Conservation (phyloP, 2,888 invertebrate genomes). For the Netelia fuscicornis region DNA sequence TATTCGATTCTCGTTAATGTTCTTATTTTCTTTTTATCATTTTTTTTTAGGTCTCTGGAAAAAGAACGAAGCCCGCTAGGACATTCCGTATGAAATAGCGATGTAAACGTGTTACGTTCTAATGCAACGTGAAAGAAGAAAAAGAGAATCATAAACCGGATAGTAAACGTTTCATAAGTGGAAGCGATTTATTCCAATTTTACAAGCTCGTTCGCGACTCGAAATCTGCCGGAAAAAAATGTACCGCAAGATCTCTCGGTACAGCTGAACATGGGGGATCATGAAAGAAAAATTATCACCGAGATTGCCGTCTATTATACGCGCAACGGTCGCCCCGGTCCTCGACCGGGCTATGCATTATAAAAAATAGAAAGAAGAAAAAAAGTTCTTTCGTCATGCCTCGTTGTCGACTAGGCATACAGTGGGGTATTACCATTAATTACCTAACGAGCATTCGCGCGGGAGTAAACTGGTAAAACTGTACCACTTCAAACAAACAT, state of each 20-base stretch:
- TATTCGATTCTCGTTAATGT: background rate
- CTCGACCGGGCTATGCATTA: background rate
- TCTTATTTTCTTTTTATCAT: background rate
- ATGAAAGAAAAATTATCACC: slow-evolving; percentile 17
- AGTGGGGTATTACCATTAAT: slow-evolving; percentile 62
- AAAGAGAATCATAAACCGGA: background rate
- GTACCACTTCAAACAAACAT: slow-evolving; percentile 35
- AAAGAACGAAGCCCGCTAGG: background rate
- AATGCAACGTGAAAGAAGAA: background rate
- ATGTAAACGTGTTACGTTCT: no score
- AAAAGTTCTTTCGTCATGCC: slow-evolving; percentile 58
- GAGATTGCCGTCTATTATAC: background rate
- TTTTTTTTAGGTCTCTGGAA: background rate
- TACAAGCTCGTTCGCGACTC: background rate
- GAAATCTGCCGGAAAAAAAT: background rate
- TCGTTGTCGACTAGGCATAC: slow-evolving; percentile 55
- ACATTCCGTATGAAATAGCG: no score
- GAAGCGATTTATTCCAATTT: background rate
- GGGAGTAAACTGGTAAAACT: slow-evolving; percentile 60
- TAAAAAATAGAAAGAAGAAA: slow-evolving; percentile 8
- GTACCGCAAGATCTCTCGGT: background rate
- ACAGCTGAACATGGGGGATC: background rate
- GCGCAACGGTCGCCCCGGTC: background rate
- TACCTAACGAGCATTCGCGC: slow-evolving; percentile 58
- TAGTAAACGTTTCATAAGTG: background rate